Conservation (phyloP, 1,140 invertebrate species). For the Philopotamus ludificatus region DNA sequence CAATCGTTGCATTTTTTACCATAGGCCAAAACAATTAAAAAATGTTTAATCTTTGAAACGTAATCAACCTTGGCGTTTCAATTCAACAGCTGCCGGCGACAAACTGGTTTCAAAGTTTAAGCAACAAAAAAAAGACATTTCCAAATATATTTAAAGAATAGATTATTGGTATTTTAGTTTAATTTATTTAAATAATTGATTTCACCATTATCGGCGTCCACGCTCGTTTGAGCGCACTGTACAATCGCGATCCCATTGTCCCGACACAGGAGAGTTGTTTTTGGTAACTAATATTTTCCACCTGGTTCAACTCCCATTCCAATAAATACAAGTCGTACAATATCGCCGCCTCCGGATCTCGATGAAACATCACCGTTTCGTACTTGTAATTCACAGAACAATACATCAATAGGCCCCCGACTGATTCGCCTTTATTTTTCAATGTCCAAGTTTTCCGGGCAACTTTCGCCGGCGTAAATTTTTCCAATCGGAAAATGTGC, state of each 20-base stretch:
- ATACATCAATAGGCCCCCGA: slow-evolving; percentile 12
- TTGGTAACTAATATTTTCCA: slow-evolving; percentile 30
- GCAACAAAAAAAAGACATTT: too few species aligned
- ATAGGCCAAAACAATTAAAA: too few species aligned
- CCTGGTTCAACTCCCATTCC: slow-evolving; percentile 30
- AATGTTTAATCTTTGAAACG: too few species aligned
- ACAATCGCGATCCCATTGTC: slow-evolving; percentile 1
- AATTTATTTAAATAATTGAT: slow-evolving; percentile 3
- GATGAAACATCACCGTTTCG: slow-evolving; percentile 17
- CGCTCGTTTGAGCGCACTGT: not conserved
- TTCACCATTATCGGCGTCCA: not conserved
- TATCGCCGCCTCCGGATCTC: not conserved
- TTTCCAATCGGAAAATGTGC: not conserved
- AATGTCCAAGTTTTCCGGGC: not conserved
- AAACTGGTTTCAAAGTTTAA: too few species aligned
- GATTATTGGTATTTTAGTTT: too few species aligned
- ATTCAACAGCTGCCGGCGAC: too few species aligned
- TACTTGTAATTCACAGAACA: slow-evolving; percentile 26
- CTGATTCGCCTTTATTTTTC: slow-evolving; percentile 5
- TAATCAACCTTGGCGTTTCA: too few species aligned
- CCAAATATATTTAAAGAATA: too few species aligned
- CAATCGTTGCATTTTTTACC: too few species aligned
- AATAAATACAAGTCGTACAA: slow-evolving; percentile 30
- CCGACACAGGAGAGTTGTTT: slow-evolving; percentile 17
- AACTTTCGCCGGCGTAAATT: slow-evolving; percentile 8